Percentiles rank a stretch among this genome's conserved stretches.
These are phyloP conservation scores for Protobothrops mucrosquamatus DNA, from an alignment of 2,113 vertebrate species.

Conservation along the genomic window DNA sequence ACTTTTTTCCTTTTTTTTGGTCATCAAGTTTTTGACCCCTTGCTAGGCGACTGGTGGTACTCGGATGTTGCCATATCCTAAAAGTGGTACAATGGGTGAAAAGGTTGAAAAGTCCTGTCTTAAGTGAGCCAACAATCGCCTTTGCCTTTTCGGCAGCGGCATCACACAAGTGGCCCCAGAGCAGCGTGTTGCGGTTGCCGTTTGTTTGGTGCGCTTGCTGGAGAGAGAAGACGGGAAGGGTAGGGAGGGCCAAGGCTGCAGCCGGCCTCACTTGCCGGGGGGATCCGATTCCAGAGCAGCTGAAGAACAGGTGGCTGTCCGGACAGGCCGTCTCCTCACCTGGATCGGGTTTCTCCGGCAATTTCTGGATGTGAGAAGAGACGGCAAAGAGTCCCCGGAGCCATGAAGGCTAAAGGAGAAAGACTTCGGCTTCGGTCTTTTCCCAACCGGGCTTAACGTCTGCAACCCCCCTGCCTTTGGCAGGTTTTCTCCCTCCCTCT, in stretches of 20 bases:
- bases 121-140: background rate
- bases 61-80: too few relatives aligned
- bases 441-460: background rate
- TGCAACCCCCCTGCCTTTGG: background rate
- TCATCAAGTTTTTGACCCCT: too few relatives aligned
- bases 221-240: background rate
- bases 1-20: too few relatives aligned
- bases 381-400: background rate
- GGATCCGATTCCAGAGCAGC: background rate
- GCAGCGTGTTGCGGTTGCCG: background rate
- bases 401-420: too few relatives aligned
- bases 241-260: fast-evolving
- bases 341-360: background rate
- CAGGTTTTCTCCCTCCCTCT: background rate
- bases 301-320: background rate
- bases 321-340: background rate
- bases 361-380: background rate
- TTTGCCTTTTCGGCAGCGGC: background rate
- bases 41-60: too few relatives aligned
- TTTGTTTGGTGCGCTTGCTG: background rate
- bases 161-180: background rate
- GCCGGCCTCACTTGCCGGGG: background rate
- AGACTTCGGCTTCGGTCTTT: too few relatives aligned
- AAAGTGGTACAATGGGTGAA: too few relatives aligned
- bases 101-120: too few relatives aligned